A percentile compares a stretch with the other conserved stretches of the same genome.
These are phyloP conservation scores for Scaptodrosophila latifasciaeformis DNA, from an alignment of 2,888 invertebrate genomes.

Conservation along the genomic window DNA sequence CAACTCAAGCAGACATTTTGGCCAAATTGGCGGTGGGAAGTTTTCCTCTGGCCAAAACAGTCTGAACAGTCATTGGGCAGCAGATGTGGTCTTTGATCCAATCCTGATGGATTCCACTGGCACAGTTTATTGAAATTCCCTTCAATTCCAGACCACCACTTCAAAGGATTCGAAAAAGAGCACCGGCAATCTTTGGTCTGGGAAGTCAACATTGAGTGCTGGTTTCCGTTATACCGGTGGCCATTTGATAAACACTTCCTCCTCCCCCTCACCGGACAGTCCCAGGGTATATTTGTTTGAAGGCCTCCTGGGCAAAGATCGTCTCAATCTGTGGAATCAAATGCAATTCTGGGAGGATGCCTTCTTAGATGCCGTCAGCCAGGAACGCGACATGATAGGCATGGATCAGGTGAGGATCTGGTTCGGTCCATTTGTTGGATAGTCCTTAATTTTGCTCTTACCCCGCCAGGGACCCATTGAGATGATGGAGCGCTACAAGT, in stretches of 20 bases:
- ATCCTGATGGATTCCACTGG: too few species aligned
- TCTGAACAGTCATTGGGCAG: too few species aligned
- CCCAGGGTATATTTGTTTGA: constrained; percentile 94
- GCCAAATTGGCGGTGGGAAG: not conserved
- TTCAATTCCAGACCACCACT: constrained; percentile 63
- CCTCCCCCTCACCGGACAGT: constrained; percentile 89
- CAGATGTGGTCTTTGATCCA: too few species aligned
- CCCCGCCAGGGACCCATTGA: constrained; percentile 90
- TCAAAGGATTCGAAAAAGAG: constrained; percentile 84
- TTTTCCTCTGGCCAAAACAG: too few species aligned
- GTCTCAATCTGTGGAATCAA: constrained; percentile 96
- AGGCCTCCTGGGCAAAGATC: constrained; percentile 81
- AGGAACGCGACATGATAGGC: constrained; percentile 98
- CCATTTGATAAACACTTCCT: constrained; percentile 87
- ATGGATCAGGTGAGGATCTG: constrained; percentile 92
- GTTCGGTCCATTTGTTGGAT: too few species aligned
- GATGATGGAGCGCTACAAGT: constrained; percentile 99
- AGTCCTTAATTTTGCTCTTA: not conserved
- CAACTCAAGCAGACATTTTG: too few species aligned
- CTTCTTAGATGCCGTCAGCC: constrained; percentile 96
- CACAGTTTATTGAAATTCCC: not conserved
- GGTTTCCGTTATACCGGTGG: constrained; percentile 92
- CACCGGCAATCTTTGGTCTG: constrained; percentile 92
- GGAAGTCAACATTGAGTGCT: constrained; percentile 90
- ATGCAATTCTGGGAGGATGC: constrained; percentile 99